Evolutionary conservation across 2,113 vertebrate genomes (phyloP), one percentile per base, ranked within the genome.

Genomic region (Colossoma macropomum): DNA sequence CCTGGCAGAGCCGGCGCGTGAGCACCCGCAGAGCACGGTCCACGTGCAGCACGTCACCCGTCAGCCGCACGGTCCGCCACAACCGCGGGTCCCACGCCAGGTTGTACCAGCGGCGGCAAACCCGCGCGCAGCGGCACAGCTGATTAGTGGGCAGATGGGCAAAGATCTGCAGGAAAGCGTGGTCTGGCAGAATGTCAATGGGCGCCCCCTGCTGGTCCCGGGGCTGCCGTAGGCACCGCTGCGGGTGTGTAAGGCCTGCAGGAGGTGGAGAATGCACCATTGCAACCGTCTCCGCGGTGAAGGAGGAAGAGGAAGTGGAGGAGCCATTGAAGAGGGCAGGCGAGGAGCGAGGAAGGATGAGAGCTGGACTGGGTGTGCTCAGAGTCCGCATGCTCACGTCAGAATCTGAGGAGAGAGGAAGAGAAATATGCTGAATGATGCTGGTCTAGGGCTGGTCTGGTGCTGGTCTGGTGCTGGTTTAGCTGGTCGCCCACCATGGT

Each of bases 71-170:
- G 86, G 94, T 96, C 93, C 95, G 92, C 98, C 98, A 99, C 21
- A 99, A 95, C 1, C 96, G 93, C 0, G 98, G 97, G 93, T 99
- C 98, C 98, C 98, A 99, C 11, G 97, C 97, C 85, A 99, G 92
- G 91, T 98, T 99, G 90, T 99, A 98, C 98, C 98, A 99, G 89
- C 97, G 97, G 69, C 96, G 96, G 82, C 98, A 98, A 2, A 97
- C 97, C 0, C 97, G 95, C 0, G 98, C 96, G 0, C 98, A 98
- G 68, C 97, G 97, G 89, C 98, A 99, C 86, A 99, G 95, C 94
- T 99, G 98, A 89, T 99, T 98, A 91, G 98, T 99, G 41, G 98
- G 95, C 71, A 99, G 94, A 82, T 97, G 98, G 85, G 97, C 96
- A 88, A 99, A 96, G 89, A 99, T 92, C 86, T 96, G 97, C 76